Conservation (phyloP, 1,140 invertebrate species). For the Bombyx mori region DNA sequence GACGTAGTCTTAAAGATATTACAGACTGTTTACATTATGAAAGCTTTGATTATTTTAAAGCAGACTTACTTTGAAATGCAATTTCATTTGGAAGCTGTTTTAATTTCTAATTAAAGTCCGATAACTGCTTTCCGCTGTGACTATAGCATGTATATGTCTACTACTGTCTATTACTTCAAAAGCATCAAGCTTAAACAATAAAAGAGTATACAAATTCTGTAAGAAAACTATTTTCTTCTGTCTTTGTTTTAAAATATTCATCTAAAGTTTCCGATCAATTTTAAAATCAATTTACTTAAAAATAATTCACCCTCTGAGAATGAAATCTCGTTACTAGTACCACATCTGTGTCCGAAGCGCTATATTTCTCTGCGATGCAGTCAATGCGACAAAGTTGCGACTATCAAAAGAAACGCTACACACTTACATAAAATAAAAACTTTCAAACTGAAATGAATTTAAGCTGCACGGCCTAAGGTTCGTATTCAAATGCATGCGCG, state of each 20-base stretch:
- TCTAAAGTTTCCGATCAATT: not conserved
- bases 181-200: too few relatives aligned
- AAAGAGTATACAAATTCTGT: too few relatives aligned
- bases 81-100: too few relatives aligned
- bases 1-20: too few relatives aligned
- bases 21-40: too few relatives aligned
- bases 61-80: too few relatives aligned
- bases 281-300: constrained; percentile 1
- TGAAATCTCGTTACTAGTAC: constrained; percentile 47
- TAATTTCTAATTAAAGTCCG: too few relatives aligned
- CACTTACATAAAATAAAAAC: constrained; percentile 18
- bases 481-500: constrained; percentile 8
- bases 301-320: constrained; percentile 36
- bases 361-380: constrained; percentile 38
- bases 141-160: too few relatives aligned
- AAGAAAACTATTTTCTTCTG: too few relatives aligned
- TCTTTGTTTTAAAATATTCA: not conserved
- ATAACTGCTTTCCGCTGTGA: too few relatives aligned
- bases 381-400: constrained; percentile 22
- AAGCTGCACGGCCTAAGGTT: constrained; percentile 5
- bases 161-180: too few relatives aligned
- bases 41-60: too few relatives aligned
- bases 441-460: constrained; percentile 14
- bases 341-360: constrained; percentile 46
- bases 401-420: constrained; percentile 35